A percentile compares a stretch with the other conserved stretches of the same genome.
Evolutionary conservation across 2,113 vertebrate genomes (phyloP).

Genomic region (Chamaetylas fuelleborni): DNA sequence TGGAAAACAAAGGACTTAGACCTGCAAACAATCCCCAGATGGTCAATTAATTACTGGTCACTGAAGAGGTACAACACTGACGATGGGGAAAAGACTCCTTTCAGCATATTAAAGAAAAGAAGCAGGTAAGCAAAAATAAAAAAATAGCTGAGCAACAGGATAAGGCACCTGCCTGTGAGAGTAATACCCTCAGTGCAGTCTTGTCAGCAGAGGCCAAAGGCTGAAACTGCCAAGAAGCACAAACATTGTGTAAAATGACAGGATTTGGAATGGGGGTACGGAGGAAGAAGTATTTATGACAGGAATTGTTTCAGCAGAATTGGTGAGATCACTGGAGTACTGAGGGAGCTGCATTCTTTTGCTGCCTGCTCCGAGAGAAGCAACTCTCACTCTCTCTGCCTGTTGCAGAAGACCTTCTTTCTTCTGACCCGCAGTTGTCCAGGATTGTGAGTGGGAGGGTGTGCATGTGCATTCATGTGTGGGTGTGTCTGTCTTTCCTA

Average conservation of each 20-base stretch:
- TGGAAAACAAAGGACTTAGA: background rate
- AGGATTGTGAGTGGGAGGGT: background rate
- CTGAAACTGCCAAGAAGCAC: background rate
- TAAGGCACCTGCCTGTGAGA: background rate
- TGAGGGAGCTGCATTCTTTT: background rate
- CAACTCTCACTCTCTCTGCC: background rate
- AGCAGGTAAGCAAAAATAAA: background rate
- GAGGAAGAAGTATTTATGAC: background rate
- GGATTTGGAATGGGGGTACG: background rate
- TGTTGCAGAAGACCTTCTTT: background rate
- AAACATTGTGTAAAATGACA: background rate
- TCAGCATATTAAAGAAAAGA: conserved; percentile 8
- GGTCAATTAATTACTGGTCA: conserved; percentile 18
- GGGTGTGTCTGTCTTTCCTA: background rate
- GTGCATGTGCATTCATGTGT: too few relatives aligned
- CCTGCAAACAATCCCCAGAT: background rate
- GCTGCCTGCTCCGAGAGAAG: background rate
- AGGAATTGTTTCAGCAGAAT: background rate
- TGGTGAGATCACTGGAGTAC: background rate
- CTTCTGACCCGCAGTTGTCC: background rate
- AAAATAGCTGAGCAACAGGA: background rate
- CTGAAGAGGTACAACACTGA: background rate
- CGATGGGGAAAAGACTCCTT: background rate
- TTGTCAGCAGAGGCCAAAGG: background rate
- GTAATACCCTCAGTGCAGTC: background rate